A percentile compares a stretch with the other conserved stretches of the same genome.
phyloP scores from a whole-genome alignment of 2,888 invertebrate genomes.

The Zaprionus obscuricornis region DNA sequence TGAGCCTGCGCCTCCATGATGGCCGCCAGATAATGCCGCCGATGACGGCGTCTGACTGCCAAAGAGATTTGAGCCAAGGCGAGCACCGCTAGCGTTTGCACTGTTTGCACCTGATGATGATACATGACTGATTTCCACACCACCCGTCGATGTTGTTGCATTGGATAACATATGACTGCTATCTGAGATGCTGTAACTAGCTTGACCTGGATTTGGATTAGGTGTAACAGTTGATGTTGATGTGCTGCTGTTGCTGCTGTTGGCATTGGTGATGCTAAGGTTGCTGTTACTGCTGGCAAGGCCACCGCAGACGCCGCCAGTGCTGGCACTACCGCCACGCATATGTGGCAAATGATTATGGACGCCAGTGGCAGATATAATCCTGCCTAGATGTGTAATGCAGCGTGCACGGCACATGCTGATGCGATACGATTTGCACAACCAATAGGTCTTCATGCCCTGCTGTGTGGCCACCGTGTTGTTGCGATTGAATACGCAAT shows the following conservation, averaged over 20 bases:
- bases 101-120: conserved; percentile 13
- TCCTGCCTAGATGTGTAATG: conserved; percentile 83
- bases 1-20: conserved; percentile 13
- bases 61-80: conserved; percentile 41
- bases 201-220: conserved; percentile 46
- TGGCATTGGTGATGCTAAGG: conserved; percentile 6
- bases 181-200: conserved; percentile 50
- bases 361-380: conserved; percentile 83
- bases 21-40: conserved; percentile 25
- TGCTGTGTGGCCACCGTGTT: conserved; percentile 84
- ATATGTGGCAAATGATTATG: conserved; percentile 84
- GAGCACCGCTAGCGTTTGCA: conserved; percentile 17
- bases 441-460: conserved; percentile 84
- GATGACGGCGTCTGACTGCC: conserved; percentile 48
- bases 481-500: conserved; percentile 83
- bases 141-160: conserved; percentile 10
- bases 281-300: conserved; percentile 12
- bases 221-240: conserved; percentile 31
- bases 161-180: conserved; percentile 22
- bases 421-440: conserved; percentile 83
- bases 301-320: conserved; percentile 13
- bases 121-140: conserved; percentile 35
- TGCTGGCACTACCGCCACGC: conserved; percentile 59
- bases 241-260: conserved; percentile 14
- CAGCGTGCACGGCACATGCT: conserved; percentile 84